Base-by-base conservation (phyloP, 2,888 invertebrate genomes). In the Trachelus troglodyta region DNA sequence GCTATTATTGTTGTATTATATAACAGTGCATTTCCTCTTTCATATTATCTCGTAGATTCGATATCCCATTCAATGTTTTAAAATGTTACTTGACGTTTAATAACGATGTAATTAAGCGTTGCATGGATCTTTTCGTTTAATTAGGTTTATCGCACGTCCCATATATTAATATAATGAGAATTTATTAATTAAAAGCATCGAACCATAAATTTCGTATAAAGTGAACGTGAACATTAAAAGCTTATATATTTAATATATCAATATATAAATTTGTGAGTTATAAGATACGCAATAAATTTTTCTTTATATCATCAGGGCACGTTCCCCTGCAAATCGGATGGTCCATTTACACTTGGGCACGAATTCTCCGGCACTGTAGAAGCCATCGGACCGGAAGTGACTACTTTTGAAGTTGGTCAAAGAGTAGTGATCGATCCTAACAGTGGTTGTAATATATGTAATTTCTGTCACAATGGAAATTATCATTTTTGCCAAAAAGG, bases 361-460 rank as follows among this genome's bases (percentile, higher is more conserved):
- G 96, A 96, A 90, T 95, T 95, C 88, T 93, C 94, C 56, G 96
- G 96, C 0, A 91, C 92, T 0, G 92, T 95, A 0, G 91, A 93
- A 56, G 93, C 93, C 0, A 92, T 93, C 1, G 96, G 96, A 1
- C 87, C 92, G 30, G 90, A 91, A 0, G 94, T 95, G 3, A 92
- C 83, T 1, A 89, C 90, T 75, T 93, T 95, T 83, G 94, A 94
- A 88, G 91, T 93, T 6, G 95, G 95, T 0, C 95, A 96, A 88
- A 93, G 92, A 77, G 95, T 96, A 0, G 94, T 94, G 3, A 94
- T 95, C 0, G 95, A 96, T 86, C 95, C 96, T 0, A 95, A 95
- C 89, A 92, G 94, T 69, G 93, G 95, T 1, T 96, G 96, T 87
- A 89, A 92, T 69, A 92, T 93, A 1, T 96, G 96, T 86, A 86